These are phyloP conservation scores for Zhuqinia jingwanae DNA, from an alignment of 2,888 invertebrate genomes.

Conservation along the genomic window DNA sequence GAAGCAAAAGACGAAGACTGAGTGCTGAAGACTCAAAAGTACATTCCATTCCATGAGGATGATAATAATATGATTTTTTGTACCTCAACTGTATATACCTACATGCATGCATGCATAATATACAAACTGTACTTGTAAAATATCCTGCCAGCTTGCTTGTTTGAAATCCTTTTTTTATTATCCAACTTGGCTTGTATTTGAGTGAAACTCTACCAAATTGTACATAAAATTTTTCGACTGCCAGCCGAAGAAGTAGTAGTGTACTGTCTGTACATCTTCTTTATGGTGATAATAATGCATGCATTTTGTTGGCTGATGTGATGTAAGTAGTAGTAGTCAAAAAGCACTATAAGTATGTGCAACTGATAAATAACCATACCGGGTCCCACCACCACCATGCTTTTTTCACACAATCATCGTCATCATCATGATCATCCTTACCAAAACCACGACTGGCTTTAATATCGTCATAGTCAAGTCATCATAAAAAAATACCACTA, in stretches of 20 bases:
- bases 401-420: conserved; percentile 51
- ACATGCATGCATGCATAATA: too few species aligned
- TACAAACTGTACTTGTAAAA: too few species aligned
- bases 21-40: too few species aligned
- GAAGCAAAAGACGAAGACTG: too few species aligned
- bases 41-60: too few species aligned
- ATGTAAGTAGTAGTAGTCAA: background rate
- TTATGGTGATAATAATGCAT: background rate
- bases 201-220: background rate
- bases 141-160: too few species aligned
- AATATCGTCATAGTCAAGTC: background rate
- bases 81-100: too few species aligned
- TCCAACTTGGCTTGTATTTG: background rate
- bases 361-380: conserved; percentile 45
- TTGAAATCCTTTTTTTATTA: too few species aligned
- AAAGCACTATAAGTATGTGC: background rate
- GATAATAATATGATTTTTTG: too few species aligned
- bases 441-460: background rate
- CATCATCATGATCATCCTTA: background rate
- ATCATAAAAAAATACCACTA: background rate
- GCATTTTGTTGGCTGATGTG: background rate
- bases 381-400: conserved; percentile 73
- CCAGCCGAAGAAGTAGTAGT: background rate
- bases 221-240: background rate
- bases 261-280: background rate